Evolutionary conservation across 2,888 invertebrate species (phyloP).

Genomic region (Gerosis bhagava): DNA sequence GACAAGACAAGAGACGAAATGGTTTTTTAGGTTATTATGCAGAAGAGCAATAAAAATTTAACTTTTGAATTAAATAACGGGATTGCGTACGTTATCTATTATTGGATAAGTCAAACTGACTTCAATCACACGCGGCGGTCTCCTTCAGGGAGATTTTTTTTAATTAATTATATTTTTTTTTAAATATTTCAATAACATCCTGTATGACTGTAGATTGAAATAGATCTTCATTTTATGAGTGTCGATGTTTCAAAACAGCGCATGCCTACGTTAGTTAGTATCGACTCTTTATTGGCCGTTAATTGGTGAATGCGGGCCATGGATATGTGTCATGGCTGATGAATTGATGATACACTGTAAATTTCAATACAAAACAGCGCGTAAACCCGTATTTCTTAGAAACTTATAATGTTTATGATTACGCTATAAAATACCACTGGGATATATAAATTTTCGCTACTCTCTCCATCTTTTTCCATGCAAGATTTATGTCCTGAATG

Average conservation of each 20-base stretch:
- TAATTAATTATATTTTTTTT: no score
- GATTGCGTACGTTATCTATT: no score
- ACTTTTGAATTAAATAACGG: no score
- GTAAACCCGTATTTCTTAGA: conserved; percentile 12
- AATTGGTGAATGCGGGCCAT: conserved; percentile 61
- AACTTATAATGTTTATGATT: conserved; percentile 17
- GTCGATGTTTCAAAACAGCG: conserved; percentile 10
- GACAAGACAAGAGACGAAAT: no score
- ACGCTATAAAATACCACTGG: conserved; percentile 2
- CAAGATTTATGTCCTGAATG: conserved; percentile 4
- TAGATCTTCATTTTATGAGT: conserved; percentile 18
- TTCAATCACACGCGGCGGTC: no score
- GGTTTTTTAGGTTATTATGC: no score
- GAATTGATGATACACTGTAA: conserved; percentile 22
- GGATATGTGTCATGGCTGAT: conserved; percentile 45
- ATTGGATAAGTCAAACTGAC: no score
- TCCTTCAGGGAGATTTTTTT: no score
- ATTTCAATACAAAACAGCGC: not conserved
- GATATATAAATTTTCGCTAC: conserved; percentile 4
- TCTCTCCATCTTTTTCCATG: no score
- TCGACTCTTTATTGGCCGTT: conserved; percentile 52
- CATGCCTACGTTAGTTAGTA: conserved; percentile 12
- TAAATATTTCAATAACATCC: no score
- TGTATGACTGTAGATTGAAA: conserved; percentile 15
- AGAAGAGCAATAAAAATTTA: no score